A percentile compares a stretch with the other conserved stretches of the same genome.
Conservation (phyloP, 2,113 vertebrate genomes). For the Chaetura pelagica region DNA sequence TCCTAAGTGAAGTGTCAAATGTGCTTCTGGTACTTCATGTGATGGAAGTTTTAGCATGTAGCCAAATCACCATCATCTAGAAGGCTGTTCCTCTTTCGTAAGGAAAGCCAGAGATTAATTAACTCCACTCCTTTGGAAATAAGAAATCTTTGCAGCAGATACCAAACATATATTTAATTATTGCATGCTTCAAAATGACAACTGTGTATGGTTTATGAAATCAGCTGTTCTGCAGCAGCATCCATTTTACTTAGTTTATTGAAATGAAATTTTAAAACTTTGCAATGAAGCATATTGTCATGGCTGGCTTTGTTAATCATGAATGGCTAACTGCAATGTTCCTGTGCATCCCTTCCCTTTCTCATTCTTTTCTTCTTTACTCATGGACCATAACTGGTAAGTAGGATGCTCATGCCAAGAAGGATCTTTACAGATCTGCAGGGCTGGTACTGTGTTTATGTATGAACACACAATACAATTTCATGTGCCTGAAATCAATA, state of each 20-base stretch:
- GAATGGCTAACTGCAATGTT: not conserved
- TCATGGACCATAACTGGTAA: not conserved
- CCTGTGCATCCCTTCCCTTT: not conserved
- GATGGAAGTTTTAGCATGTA: not conserved
- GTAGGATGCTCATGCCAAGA: not conserved
- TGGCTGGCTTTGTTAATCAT: not conserved
- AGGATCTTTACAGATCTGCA: not conserved
- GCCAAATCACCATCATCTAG: not conserved
- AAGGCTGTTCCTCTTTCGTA: not conserved
- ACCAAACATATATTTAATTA: not conserved
- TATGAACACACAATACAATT: not conserved
- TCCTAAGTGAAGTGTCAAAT: not conserved
- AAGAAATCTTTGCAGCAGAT: not conserved
- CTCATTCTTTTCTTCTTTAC: not conserved
- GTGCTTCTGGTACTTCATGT: not conserved
- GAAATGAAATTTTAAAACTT: constrained; percentile 18
- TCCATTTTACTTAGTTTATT: not conserved
- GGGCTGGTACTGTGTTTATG: not conserved
- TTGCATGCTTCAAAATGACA: not conserved
- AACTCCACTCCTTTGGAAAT: not conserved
- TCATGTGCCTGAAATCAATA: not conserved
- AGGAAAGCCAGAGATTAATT: not conserved
- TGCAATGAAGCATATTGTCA: not conserved
- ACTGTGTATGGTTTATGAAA: not conserved
- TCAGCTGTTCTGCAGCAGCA: not conserved